phyloP scores from a whole-genome alignment of 2,888 invertebrate genomes.

The Habroteleia sp. region DNA sequence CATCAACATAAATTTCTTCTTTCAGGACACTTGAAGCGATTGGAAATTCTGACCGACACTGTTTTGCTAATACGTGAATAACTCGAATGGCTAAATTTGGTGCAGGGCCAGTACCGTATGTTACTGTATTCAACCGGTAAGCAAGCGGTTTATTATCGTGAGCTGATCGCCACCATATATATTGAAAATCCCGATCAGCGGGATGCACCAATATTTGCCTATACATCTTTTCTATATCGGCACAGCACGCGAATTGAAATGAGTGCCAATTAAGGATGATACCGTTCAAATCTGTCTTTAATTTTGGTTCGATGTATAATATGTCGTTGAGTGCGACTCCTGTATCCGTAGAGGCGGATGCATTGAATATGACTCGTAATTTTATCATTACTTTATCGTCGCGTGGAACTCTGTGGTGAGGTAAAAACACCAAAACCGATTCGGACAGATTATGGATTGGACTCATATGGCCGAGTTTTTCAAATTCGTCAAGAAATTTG shows the following conservation, averaged over 20 bases:
- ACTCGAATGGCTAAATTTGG: conserved; percentile 14
- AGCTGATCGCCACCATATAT: no score
- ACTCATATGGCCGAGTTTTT: conserved; percentile 3
- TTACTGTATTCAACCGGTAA: conserved; percentile 6
- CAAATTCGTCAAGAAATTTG: conserved; percentile 4
- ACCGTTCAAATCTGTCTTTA: neutral
- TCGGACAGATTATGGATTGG: neutral
- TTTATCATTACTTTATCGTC: conserved; percentile 8
- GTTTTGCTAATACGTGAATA: no score
- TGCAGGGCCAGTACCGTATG: conserved; percentile 12
- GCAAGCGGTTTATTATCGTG: no score
- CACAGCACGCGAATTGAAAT: neutral
- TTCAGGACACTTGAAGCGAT: neutral
- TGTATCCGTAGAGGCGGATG: conserved; percentile 1
- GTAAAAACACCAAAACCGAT: conserved; percentile 21
- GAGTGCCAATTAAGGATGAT: no score
- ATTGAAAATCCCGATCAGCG: no score
- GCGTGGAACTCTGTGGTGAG: conserved; percentile 29
- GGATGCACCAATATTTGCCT: neutral
- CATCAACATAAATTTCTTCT: no score
- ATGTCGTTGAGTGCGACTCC: conserved; percentile 29
- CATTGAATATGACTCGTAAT: conserved; percentile 24
- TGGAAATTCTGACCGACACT: no score
- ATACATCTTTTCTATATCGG: conserved; percentile 6
- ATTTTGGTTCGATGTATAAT: conserved; percentile 16